A percentile compares a stretch with the other conserved stretches of the same genome.
These are phyloP conservation scores for Otolemur crassicaudatus DNA, from an alignment of 2,797 vertebrate species.

Conservation along the genomic window DNA sequence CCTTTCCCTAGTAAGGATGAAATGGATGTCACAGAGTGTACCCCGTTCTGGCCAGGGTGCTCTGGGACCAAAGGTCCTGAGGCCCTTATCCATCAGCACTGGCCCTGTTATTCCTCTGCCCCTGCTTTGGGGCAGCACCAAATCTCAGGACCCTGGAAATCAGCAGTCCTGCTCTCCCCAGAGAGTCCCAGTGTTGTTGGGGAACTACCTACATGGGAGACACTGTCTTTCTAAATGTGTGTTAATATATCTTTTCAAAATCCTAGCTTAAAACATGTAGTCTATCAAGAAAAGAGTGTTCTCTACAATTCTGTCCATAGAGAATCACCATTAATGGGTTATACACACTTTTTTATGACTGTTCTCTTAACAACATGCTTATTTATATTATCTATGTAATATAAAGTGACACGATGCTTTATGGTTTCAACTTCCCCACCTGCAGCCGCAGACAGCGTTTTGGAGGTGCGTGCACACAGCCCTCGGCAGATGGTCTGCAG, in stretches of 20 bases:
- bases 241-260: neutral
- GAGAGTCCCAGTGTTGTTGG: neutral
- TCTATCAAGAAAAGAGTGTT: neutral
- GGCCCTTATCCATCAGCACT: neutral
- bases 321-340: neutral
- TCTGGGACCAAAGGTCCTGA: neutral
- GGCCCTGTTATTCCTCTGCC: neutral
- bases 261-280: neutral
- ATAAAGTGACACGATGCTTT: neutral
- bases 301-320: neutral
- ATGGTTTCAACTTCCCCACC: neutral
- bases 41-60: neutral
- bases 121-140: neutral
- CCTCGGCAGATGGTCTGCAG: neutral
- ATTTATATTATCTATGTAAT: neutral
- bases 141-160: too few species aligned
- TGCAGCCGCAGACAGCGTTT: rapidly evolving
- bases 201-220: neutral
- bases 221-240: neutral
- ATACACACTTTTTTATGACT: neutral
- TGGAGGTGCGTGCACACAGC: rapidly evolving
- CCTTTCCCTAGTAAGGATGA: neutral
- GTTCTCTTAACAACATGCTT: neutral
- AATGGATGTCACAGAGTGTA: rapidly evolving
- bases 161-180: neutral